Conservation (phyloP, 1,140 invertebrate species). For the Anoplophora glabripennis region DNA sequence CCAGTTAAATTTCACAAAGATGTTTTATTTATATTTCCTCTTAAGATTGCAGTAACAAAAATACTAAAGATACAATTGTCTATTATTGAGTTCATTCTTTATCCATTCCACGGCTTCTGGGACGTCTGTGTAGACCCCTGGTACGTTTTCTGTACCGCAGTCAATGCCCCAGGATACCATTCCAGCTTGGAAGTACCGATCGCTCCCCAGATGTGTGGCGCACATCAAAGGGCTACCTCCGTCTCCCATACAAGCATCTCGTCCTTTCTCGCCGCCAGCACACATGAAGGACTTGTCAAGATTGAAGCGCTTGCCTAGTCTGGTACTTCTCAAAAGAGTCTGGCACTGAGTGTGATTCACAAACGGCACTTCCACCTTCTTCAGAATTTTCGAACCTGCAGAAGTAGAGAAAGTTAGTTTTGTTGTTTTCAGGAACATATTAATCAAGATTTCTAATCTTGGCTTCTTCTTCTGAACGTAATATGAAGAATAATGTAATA, state of each 20-base stretch:
- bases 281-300: slow-evolving; percentile 54
- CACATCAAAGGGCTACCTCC: slow-evolving; percentile 28
- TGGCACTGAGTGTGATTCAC: slow-evolving; percentile 47
- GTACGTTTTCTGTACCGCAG: slow-evolving; percentile 57
- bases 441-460: no score
- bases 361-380: slow-evolving; percentile 43
- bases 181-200: slow-evolving; percentile 42
- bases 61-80: not conserved
- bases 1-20: no score
- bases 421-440: no score
- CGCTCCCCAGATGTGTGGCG: slow-evolving; percentile 1
- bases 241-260: slow-evolving; percentile 63
- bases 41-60: not conserved
- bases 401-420: not conserved
- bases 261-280: slow-evolving; percentile 53
- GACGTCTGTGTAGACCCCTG: slow-evolving; percentile 67
- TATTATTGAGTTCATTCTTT: slow-evolving; percentile 44
- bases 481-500: no score
- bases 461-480: no score
- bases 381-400: slow-evolving; percentile 2
- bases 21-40: no score
- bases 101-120: slow-evolving; percentile 60
- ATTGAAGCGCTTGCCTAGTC: slow-evolving; percentile 49
- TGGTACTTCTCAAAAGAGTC: slow-evolving; percentile 44
- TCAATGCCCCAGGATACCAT: slow-evolving; percentile 70